Base-by-base conservation (phyloP, 2,888 invertebrate genomes). In the Zhuqinia jingwanae region DNA sequence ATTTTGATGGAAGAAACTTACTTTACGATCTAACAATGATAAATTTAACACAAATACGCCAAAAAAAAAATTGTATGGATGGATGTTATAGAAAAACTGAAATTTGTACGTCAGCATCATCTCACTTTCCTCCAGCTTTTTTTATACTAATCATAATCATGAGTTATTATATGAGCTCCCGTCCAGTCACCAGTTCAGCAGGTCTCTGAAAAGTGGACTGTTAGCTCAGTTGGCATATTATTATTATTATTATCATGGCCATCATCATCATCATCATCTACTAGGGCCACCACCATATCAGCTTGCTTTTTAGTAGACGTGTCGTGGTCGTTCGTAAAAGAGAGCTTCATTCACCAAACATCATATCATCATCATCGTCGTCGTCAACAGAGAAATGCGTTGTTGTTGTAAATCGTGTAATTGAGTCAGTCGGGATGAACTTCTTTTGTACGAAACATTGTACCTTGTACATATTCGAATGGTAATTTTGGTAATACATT, bases 61-160 rank as follows among this genome's bases (percentile, higher is more conserved):
- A 60, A 60, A 22, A 15, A 60, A 60, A 22, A 15, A 60, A 60
- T 36, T 36, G 36, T 6, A 36, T 8, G 36, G 8, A 36, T 36
- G 36, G 8, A 47, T 22, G 47, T 20, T 0, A 20, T 25, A 47
- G 11, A 13, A 53, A 5, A 30, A 30, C 30, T 13, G 17, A 20
- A 65, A 42, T 22, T 56, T 45, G 17, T 50, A 79, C 79, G 79
- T 85, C 85, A 85, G 75, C 85, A 80, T 85, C 75, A 85, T 85
- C 79, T 80, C 85, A 85, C 85, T 80, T 80, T 85, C 75, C 75
- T 85, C 85, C 85, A 56, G 85, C 75, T 56, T 82, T 42, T 56
- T 82, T 42, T 73, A 58, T 36, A 45, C 56, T 80, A 84, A 36
- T n/a, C 53, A 17, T 17, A 70, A 85, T 85, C 80, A 80, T 79